Base-by-base conservation (phyloP, 2,797 vertebrate genomes). In the Ptychadena robeensis region DNA sequence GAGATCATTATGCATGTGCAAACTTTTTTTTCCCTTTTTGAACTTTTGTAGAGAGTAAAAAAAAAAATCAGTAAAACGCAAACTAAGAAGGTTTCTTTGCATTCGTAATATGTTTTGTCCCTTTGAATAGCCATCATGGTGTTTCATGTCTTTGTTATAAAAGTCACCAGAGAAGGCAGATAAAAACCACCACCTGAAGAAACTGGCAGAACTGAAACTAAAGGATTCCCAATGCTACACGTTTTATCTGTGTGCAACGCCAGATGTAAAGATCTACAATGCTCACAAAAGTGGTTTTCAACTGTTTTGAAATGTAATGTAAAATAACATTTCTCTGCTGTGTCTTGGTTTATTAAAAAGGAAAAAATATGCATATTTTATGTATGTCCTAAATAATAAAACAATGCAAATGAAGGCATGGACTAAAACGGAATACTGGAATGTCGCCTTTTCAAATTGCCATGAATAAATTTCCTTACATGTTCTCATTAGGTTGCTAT, bases 221-320 rank as follows among this genome's bases (percentile, higher is more conserved):
- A 73, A 80, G 71, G 71, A 85, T 63, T 85, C 77, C 82, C 82
- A 80, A 37, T 75, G 82, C 82, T 80, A 65, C 77, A 80, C 77
- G 66, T 75, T 83, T 80, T 73, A 80, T 75, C 77, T 80, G 71
- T 75, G 73, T 80, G 66, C 77, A 70, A 85, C 63, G 65, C 61
- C 71, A 80, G 77, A 85, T 85, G 82, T 85, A 85, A 82, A 79
- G 69, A 72, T 79, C 70, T 79, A 79, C 70, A 80, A 80, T 79
- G 48, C 68, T 28, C 75, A 78, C 67, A 79, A 72, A 79, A 72
- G 67, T 82, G 35, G 14, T 79, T 83, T 79, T 83, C 61, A 73
- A 30, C 30, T 79, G 69, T 79, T 80, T 73, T 84, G 32, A 82
- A 77, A 82, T 67, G 68, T 44, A 76, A 69, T 76, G 81, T 82